phyloP scores from a whole-genome alignment of 1,140 invertebrate species.

The Drosophila lacteicornis region DNA sequence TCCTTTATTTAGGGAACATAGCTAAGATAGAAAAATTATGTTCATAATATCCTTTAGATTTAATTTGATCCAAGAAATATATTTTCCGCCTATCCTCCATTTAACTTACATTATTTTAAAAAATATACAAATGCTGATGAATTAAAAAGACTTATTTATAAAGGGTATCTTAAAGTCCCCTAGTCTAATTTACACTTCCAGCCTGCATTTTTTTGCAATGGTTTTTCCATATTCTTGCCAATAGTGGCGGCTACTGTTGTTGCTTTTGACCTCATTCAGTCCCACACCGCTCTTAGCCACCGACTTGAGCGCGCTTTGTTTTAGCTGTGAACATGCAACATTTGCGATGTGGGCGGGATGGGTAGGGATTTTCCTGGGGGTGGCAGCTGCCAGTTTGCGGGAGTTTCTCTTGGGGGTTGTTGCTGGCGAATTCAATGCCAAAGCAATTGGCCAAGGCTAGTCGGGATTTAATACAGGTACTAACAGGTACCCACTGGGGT shows the following conservation, averaged over 20 bases:
- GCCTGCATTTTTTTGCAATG: slow-evolving; percentile 21
- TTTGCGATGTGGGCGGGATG: slow-evolving; percentile 9
- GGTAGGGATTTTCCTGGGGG: background rate
- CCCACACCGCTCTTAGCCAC: slow-evolving; percentile 27
- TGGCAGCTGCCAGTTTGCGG: slow-evolving; percentile 1
- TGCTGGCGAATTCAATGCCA: slow-evolving; percentile 65
- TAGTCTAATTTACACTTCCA: background rate
- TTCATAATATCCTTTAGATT: too few relatives aligned
- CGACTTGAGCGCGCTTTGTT: slow-evolving; percentile 5
- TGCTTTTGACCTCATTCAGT: slow-evolving; percentile 63
- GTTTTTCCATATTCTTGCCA: slow-evolving; percentile 45
- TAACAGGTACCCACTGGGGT: slow-evolving; percentile 9
- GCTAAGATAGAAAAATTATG: too few relatives aligned
- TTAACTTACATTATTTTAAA: too few relatives aligned
- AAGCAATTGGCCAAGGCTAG: slow-evolving; percentile 49
- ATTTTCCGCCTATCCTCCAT: too few relatives aligned
- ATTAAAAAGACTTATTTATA: too few relatives aligned
- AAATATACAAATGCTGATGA: too few relatives aligned
- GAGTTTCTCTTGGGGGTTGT: slow-evolving; percentile 39
- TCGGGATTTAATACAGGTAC: slow-evolving; percentile 49
- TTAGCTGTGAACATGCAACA: slow-evolving; percentile 51
- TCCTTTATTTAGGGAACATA: too few relatives aligned
- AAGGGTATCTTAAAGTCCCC: background rate
- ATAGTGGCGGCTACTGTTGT: slow-evolving; percentile 11
- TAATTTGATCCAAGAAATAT: too few relatives aligned